Evolutionary conservation across 1,140 invertebrate genomes (phyloP).

Genomic region (Pogonomyrmex californicus): DNA sequence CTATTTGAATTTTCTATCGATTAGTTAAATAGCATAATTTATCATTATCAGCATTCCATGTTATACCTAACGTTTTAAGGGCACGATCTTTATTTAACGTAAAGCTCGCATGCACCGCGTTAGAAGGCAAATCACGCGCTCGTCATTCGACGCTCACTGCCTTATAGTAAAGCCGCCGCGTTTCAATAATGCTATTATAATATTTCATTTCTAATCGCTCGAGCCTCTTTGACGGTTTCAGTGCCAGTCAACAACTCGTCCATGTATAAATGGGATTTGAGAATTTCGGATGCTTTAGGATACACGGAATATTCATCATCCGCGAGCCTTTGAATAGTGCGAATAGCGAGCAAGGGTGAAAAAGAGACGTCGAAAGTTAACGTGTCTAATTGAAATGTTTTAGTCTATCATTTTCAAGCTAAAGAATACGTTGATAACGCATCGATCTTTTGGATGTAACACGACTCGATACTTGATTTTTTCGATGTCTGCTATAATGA

Average conservation of each 20-base stretch:
- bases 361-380: slow-evolving; percentile 73
- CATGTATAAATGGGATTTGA: slow-evolving; percentile 83
- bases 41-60: not conserved
- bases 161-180: not conserved
- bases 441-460: slow-evolving; percentile 65
- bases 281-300: slow-evolving; percentile 72
- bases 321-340: slow-evolving; percentile 72
- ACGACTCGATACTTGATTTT: slow-evolving; percentile 80
- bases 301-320: slow-evolving; percentile 67
- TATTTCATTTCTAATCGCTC: not conserved
- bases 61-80: not conserved
- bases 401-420: slow-evolving; percentile 61
- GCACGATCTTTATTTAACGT: not conserved
- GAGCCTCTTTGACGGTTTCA: slow-evolving; percentile 52
- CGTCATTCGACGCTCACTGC: not conserved
- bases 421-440: slow-evolving; percentile 79
- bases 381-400: slow-evolving; percentile 72
- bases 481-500: slow-evolving; percentile 69
- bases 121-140: not conserved
- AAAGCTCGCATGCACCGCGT: not conserved
- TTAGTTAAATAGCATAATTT: not conserved
- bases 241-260: slow-evolving; percentile 82
- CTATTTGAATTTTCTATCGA: not conserved
- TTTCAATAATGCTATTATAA: not conserved
- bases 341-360: slow-evolving; percentile 70